phyloP scores from a whole-genome alignment of 1,140 invertebrate genomes.

The Battus philenor region DNA sequence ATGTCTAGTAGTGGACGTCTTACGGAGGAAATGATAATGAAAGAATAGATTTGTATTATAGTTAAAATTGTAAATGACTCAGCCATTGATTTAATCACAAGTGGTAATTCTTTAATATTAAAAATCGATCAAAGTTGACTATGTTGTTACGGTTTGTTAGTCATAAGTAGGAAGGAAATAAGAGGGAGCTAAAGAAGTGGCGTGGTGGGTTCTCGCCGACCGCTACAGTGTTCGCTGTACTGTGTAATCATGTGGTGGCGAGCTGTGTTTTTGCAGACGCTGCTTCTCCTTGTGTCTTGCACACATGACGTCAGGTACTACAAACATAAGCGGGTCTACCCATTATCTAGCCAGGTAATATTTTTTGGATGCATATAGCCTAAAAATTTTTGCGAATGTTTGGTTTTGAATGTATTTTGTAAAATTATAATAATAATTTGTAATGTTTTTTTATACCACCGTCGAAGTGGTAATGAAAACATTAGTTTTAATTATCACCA shows the following conservation, averaged over 20 bases:
- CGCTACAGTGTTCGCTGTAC: neutral
- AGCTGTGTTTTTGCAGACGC: slow-evolving; percentile 31
- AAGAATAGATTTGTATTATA: too few relatives aligned
- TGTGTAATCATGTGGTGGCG: slow-evolving; percentile 43
- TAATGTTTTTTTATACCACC: neutral
- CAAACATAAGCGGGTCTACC: slow-evolving; percentile 19
- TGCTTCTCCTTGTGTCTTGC: slow-evolving; percentile 26
- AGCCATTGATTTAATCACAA: too few relatives aligned
- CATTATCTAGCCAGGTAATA: slow-evolving; percentile 20
- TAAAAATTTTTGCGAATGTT: neutral
- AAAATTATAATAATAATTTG: neutral
- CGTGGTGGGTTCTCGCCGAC: neutral
- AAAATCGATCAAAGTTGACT: too few relatives aligned
- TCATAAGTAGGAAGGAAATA: too few relatives aligned
- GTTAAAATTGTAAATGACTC: too few relatives aligned
- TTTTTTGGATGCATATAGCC: neutral
- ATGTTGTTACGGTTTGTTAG: too few relatives aligned
- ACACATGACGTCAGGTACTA: slow-evolving; percentile 35
- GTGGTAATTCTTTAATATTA: too few relatives aligned
- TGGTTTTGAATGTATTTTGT: neutral
- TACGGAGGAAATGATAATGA: too few relatives aligned
- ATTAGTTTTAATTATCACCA: neutral
- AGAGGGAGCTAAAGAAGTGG: neutral
- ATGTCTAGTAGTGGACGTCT: too few relatives aligned
- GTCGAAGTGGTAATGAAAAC: too few relatives aligned